Base-by-base conservation (phyloP, 2,888 invertebrate genomes). In the Tricholauxania praeusta region DNA sequence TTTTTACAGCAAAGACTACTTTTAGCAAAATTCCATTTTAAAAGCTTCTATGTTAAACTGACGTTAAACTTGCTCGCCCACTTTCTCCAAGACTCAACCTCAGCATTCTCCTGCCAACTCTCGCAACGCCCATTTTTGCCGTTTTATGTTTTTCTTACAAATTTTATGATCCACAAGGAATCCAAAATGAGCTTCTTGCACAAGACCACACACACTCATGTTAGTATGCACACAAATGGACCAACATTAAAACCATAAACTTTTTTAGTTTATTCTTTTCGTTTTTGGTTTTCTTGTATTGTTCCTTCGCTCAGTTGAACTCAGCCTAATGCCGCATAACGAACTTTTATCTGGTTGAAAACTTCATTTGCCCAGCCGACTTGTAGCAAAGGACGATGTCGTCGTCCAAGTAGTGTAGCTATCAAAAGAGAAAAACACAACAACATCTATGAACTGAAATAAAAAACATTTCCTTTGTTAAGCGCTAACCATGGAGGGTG, bases 1-100 rank as follows among this genome's bases (percentile, higher is more conserved):
- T 73, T 71, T 75, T 75, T 62, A 73, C 73, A 73, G 67, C 71
- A 68, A 39, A 75, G 70, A 72, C 72, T 71, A 74, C 75, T 75
- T 74, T 67, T 52, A 62, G 17, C 68, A 71, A 74, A 74, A 72
- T 71, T 67, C 55, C 67, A 67, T 72, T 72, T 73, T 72, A 73
- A 73, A 75, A 75, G 69, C 71, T 73, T 71, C 75, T 72, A 71
- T 75, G 73, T 73, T 60, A 15, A 22, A n/a, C 71, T 49, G 52
- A 67, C 67, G 65, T 51, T 28, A 59, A 48, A 57, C 55, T 57
- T 65, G 51, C 14, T 28, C 52, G n/a, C 47, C n/a, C 12, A 32
- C 57, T 67, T 62, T 59, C 66, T 48, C 67, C 62, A n/a, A 12
- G 12, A 12, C 55, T 12, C 15, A 55, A n/a, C 1, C 39, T 10